Conservation (phyloP, 2,797 vertebrate genomes). For the Streptopelia turtur region DNA sequence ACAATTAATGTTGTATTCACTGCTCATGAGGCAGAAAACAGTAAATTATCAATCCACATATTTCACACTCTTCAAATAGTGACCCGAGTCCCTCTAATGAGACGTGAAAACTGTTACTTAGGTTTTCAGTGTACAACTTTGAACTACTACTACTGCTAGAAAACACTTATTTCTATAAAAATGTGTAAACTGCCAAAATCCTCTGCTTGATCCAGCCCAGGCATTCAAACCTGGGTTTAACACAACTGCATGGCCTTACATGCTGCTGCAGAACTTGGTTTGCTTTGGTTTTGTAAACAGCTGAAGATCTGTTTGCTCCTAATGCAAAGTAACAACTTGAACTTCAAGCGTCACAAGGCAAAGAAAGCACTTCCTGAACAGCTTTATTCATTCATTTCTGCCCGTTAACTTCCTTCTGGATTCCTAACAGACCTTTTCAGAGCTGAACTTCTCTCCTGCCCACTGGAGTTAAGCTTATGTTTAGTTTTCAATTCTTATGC, state of each 20-base stretch:
- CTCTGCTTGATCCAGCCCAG: background rate
- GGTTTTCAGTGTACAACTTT: background rate
- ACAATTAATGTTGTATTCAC: background rate
- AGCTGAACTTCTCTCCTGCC: background rate
- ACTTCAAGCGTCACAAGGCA: background rate
- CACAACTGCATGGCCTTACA: background rate
- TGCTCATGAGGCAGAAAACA: background rate
- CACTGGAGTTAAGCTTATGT: background rate
- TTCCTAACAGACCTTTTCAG: background rate
- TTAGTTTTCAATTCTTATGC: slow-evolving; percentile 1
- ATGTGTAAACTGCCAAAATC: background rate
- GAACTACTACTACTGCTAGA: background rate
- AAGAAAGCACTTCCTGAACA: background rate
- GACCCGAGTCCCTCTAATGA: background rate
- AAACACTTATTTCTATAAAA: background rate
- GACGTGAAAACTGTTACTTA: background rate
- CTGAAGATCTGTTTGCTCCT: background rate
- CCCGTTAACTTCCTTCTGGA: background rate
- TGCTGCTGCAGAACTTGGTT: background rate
- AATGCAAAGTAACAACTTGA: background rate
- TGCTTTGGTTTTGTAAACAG: background rate
- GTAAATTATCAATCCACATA: background rate
- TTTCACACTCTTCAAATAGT: background rate
- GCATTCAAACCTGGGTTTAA: background rate
- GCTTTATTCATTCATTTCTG: background rate